Evolutionary conservation across 2,888 invertebrate genomes (phyloP), one percentile per base, ranked within the genome.

Genomic region (Mesodorylaimus sp.): DNA sequence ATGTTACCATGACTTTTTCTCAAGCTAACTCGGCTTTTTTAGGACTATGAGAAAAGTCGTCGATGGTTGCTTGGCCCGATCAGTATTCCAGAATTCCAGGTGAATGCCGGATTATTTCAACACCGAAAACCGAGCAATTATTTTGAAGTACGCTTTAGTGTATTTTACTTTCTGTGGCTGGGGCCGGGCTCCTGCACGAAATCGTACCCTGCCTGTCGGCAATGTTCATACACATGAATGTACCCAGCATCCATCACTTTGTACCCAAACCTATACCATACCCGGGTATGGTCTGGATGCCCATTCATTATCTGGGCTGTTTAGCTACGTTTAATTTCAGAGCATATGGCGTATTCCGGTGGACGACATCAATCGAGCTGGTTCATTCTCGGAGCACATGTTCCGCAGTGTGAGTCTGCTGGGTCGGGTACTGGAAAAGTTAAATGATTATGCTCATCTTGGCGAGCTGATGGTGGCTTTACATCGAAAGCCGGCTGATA

Each of bases 281-380:
- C n/a, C n/a, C n/a, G n/a, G n/a, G n/a, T n/a, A n/a, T n/a, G n/a
- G n/a, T n/a, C n/a, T n/a, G n/a, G n/a, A n/a, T n/a, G n/a, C n/a
- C n/a, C n/a, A n/a, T n/a, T n/a, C n/a, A n/a, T n/a, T n/a, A n/a
- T n/a, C n/a, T n/a, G n/a, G n/a, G n/a, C n/a, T n/a, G n/a, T n/a
- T n/a, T n/a, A n/a, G n/a, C n/a, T n/a, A n/a, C n/a, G n/a, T n/a
- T n/a, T n/a, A n/a, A n/a, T n/a, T n/a, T n/a, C 57, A 81, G 79
- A 82, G 87, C 45, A 80, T 91, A 50, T 91, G 89, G 89, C 76
- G 86, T 57, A 85, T 87, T 64, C 88, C 87, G 0, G 76, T 79
- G 1, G 77, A 77, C 52, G 91, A 93, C 73, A 81, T 91, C 39
- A 89, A 91, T 64, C 75, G 91, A 53, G 80, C 86, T 0, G 91